Evolutionary conservation across 2,888 invertebrate genomes (phyloP), one percentile per base, ranked within the genome.

Genomic region (Taenaris catops): DNA sequence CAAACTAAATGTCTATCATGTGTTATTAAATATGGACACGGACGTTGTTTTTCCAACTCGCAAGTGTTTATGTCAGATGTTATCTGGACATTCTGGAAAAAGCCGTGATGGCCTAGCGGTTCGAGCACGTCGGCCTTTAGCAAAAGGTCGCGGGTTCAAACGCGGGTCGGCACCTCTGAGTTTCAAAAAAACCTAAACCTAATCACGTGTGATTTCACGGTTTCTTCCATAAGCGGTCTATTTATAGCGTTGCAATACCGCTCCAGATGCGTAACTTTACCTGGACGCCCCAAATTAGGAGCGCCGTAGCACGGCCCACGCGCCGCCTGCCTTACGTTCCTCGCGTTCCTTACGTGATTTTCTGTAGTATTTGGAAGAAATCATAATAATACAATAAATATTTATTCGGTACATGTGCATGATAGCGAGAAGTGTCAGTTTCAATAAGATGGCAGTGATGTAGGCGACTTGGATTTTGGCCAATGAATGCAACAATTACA

Each of bases 281-380:
- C 86, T 86, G 86, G 68, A 79, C 75, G 68, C 62, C 70, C 87
- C 83, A 87, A 88, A 88, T 88, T 88, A 88, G 88, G 88, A 67
- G 83, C 80, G 83, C 72, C 72, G 67, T 52, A 59, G 61, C 55
- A 60, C 63, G 49, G 57, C 61, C 63, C 58, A 63, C 63, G 51
- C 61, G 46, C 65, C 57, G 66, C 72, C 71, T 70, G 74, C 76
- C 78, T 73, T 65, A 59, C 58, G 61, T 68, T 60, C 63, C 63
- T 42, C 56, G 51, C 51, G 65, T 21, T 64, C 55, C 65, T 63
- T 61, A 56, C 55, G 49, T 48, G 47, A 49, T 58, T 49, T 51
- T 49, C 49, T 48, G 35, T 47, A 58, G 69, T 73, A 74, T 72
- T 75, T 64, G 73, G 67, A 68, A 65, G 71, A 66, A 63, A 63